Evolutionary conservation across 2,113 vertebrate species (phyloP), one percentile per base, ranked within the genome.

Genomic region (Struthidea cinerea): DNA sequence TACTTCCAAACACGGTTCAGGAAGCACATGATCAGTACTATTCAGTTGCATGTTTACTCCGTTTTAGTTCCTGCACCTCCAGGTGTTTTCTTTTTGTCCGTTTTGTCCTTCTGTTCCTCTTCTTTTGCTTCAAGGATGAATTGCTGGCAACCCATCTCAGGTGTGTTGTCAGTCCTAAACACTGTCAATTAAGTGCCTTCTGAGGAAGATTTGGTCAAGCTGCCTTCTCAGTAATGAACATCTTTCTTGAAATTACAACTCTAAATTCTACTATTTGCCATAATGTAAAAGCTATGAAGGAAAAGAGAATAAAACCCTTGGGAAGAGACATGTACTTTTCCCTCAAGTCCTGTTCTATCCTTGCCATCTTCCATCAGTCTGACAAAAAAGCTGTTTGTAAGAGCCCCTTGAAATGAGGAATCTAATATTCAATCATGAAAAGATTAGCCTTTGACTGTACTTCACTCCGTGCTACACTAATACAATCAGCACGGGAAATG

Each of bases 401-500:
- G 92, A 95, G 84, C 80, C 88, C 94, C 86, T 92, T 79, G 86
- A 95, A 93, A 89, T 65, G 77, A 94, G 61, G 88, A 87, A 53
- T 92, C 73, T 92, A 91, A 89, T 89, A 96, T 87, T 95, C 90
- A 91, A 82, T 96, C 88, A 94, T 90, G 82, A 42, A 92, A 60
- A 93, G 92, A 93, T 95, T 94, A 95, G 83, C 83, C 94, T 96
- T 92, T 96, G 94, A 75, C 93, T 92, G 64, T 64, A 82, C 83
- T 82, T 92, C 65, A 69, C 79, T 95, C 64, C 57, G 3, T 68
- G 57, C 80, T 84, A 68, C 92, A 46, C 73, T 87, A 86, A 89
- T 8, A 90, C 73, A 90, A 94, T 89, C 89, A 89, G 86, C 57
- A 68, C 10, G 56, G 92, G 83, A 94, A 96, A 82, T 73, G 65